Evolutionary conservation across 2,113 vertebrate species (phyloP), one percentile per base, ranked within the genome.

Genomic region (Regulus satrapa): DNA sequence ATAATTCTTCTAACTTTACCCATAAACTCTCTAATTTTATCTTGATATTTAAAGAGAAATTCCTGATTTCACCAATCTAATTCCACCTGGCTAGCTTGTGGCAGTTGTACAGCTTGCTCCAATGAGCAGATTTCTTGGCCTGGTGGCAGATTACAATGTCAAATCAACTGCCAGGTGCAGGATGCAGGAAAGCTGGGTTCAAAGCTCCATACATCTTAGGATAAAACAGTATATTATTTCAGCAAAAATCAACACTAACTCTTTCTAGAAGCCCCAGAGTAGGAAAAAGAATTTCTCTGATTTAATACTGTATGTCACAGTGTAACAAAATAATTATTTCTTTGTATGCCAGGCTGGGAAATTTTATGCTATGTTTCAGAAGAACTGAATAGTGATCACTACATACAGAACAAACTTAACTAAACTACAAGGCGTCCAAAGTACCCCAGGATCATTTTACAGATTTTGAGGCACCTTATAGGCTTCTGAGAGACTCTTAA

Each of bases 181-280:
- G 59, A 71, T 66, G 63, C 32, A 78, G 69, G 55, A 96, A 94
- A 81, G 24, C 52, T 91, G 49, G 9, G 28, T 95, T 94, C 63
- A 95, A 85, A 94, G 56, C 72, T 61, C 28, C 23, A 18, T 31
- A 18, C 0, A 0, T 82, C 81, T 96, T 67, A 83, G 62, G 73
- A 80, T 71, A 91, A 46, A 96, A 46, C 15, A 82, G 52, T 67
- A 93, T 93, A 95, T 59, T 41, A 91, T 96, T 95, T 82, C 83
- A 82, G 19, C 8, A 93, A 94, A 95, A 94, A 66, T 43, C 38
- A 94, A 85, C 43, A 73, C 48, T 46, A 52, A 28, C 12, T 56
- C 31, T 77, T 94, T 82, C 31, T 62, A 56, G 46, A 83, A 74
- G 14, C 8, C 32, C 12, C 31, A 15, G 49, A 86, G 34, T 45